These are phyloP conservation scores for Cordilura impudica DNA, from an alignment of 2,888 invertebrate genomes.

Conservation along the genomic window DNA sequence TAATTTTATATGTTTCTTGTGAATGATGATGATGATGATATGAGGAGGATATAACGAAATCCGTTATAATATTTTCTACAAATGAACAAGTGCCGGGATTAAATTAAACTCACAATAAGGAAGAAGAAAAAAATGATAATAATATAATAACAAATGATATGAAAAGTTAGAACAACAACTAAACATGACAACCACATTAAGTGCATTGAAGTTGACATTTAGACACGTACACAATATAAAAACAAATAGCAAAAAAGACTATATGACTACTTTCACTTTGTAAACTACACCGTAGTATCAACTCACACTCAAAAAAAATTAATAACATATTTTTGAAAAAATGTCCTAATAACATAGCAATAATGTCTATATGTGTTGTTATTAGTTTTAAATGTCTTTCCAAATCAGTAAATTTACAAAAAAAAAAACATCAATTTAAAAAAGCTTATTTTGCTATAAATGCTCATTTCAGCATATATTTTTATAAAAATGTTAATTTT, in stretches of 20 bases:
- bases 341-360: too few relatives aligned
- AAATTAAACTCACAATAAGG: slow-evolving; percentile 12
- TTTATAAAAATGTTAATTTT: too few relatives aligned
- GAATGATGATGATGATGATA: slow-evolving; percentile 8
- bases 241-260: too few relatives aligned
- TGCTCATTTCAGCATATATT: too few relatives aligned
- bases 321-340: not conserved
- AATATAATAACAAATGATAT: not conserved
- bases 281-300: too few relatives aligned
- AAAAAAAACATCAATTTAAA: too few relatives aligned
- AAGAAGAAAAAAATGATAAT: not conserved
- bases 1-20: not conserved
- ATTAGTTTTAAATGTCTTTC: too few relatives aligned
- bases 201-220: slow-evolving; percentile 37
- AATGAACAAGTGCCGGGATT: slow-evolving; percentile 52
- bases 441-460: too few relatives aligned
- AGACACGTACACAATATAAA: slow-evolving; percentile 33
- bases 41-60: slow-evolving; percentile 43
- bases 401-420: too few relatives aligned
- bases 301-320: not conserved
- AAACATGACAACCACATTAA: slow-evolving; percentile 18
- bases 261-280: not conserved
- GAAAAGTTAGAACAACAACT: slow-evolving; percentile 15
- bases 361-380: too few relatives aligned
- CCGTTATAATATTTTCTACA: slow-evolving; percentile 43